Evolutionary conservation across 2,888 invertebrate species (phyloP), one percentile per base, ranked within the genome.

Genomic region (Diaprepes abbreviatus): DNA sequence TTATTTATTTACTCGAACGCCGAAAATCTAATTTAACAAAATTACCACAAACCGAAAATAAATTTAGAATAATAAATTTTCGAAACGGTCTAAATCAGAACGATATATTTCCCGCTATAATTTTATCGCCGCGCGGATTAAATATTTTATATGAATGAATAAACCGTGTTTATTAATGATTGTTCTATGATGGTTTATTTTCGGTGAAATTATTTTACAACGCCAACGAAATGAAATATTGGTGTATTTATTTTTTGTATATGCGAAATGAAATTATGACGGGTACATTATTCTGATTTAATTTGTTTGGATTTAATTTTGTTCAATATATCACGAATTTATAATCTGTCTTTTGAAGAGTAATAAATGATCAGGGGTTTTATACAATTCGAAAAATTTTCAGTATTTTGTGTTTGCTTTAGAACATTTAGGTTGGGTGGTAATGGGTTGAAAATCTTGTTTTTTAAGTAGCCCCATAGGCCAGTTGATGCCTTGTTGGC

Each of bases 121-220:
- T 63, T 63, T 63, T 54, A 52, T 52, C 28, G 54, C 16, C 40
- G 31, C 38, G 28, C 24, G 14, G 35, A 35, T 63, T 63, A 63
- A 63, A 63, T 63, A 63, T 54, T 54, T 54, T 24, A 4, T 52
- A 63, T 63, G 63, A 63, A 63, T 48, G 28, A 28, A 43, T 43
- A 43, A 48, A 48, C 48, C 14, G 7, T 28, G 24, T 48, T 48
- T 48, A 48, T 48, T 48, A 48, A 48, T 48, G 24, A 48, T 48
- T 5, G 12, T 21, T 6, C 14, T 28, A 10, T 24, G 12, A 28
- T 12, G 48, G 48, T 48, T 48, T 48, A 28, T 48, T 48, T 48
- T 24, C 48, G 14, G 28, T n/a, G 28, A 45, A 45, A 45, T 45
- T 45, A 45, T 45, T 45, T 45, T 45, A 28, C 28, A 21, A 19